Evolutionary conservation across 1,140 invertebrate species (phyloP), one percentile per base, ranked within the genome.

Genomic region (Ceratina australensis): DNA sequence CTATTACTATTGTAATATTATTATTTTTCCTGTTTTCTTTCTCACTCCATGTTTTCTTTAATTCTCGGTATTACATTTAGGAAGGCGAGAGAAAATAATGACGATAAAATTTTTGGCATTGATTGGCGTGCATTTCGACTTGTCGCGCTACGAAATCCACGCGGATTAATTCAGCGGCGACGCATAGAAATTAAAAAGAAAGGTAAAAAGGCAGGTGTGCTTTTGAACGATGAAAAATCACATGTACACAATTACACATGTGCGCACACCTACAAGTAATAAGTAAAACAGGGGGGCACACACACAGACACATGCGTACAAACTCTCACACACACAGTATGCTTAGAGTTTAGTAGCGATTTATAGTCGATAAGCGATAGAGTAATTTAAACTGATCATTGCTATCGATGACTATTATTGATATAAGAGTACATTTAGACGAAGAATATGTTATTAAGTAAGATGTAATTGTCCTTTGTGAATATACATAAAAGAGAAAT

Each of bases 381-480:
- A 83, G 63, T 86, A 79, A 87, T 61, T 77, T 71, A 67, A 77
- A 77, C 60, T 85, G 82, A 87, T 83, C 79, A 85, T 84, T 84
- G 76, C 71, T 89, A 89, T 86, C 81, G 85, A 89, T 90, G 86
- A 90, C 87, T 90, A 89, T 90, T 88, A 89, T 87, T 82, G 85
- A 87, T 72, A 75, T 91, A 90, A 88, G 88, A 89, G 69, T 91
- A 90, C 86, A 88, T 89, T 88, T 90, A 90, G 89, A 89, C 79
- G 87, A 82, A 86, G 82, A 89, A 87, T 89, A 90, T 86, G 86
- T 89, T 88, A 84, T 90, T 68, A 89, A 90, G 88, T 89, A 89
- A 90, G 87, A 91, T 91, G 86, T 92, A 91, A 91, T 89, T 92
- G 90, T 91, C 89, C 87, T 91, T 91, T 91, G 91, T 92, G 91